Percentiles rank a stretch among this genome's conserved stretches.
These are phyloP conservation scores for Coccyzus lansbergi DNA, from an alignment of 2,797 vertebrate genomes.

Conservation along the genomic window DNA sequence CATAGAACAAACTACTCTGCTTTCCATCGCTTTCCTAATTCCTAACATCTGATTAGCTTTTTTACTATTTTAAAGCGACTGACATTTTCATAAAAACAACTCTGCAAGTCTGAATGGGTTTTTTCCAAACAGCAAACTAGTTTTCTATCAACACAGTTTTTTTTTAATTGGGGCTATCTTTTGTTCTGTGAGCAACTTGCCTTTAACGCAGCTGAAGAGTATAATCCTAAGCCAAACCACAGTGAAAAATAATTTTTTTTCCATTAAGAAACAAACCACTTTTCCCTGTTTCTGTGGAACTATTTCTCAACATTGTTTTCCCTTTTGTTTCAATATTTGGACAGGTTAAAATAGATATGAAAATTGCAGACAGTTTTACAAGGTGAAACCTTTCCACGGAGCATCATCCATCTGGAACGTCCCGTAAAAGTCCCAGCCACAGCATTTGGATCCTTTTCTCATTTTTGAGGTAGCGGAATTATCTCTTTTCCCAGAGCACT, in stretches of 20 bases:
- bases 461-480: neutral
- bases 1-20: neutral
- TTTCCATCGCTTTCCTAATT: neutral
- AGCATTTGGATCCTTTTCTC: neutral
- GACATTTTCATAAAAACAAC: neutral
- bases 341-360: neutral
- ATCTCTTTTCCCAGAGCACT: neutral
- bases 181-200: neutral
- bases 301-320: neutral
- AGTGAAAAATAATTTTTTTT: neutral
- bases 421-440: neutral
- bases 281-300: neutral
- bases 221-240: neutral
- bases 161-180: neutral
- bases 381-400: neutral
- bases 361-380: neutral
- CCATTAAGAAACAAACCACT: neutral
- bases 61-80: neutral
- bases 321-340: neutral
- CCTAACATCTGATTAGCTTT: neutral
- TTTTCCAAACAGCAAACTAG: neutral
- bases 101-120: neutral
- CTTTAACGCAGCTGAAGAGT: neutral
- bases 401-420: neutral
- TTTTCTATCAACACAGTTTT: neutral